Evolutionary conservation across 2,888 invertebrate species (phyloP), one percentile per base, ranked within the genome.

Genomic region (Oxystoma pomonae): DNA sequence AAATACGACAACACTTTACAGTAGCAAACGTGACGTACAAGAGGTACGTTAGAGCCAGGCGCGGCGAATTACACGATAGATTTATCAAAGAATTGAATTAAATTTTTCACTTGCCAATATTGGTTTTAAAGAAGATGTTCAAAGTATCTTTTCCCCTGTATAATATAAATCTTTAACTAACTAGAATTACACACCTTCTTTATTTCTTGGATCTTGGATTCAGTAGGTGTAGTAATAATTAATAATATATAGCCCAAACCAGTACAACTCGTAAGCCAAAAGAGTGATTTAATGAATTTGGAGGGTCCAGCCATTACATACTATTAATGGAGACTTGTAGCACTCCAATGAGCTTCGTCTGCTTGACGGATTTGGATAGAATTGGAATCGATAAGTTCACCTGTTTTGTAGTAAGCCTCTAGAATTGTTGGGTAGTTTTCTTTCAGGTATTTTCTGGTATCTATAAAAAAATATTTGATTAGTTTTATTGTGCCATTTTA

Each of bases 391-490:
- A 89, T 69, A 53, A 80, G 76, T 80, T 91, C 91, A 61, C 90
- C 90, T 21, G 90, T 72, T 70, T 80, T 80, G 77, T 92, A 92
- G 78, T 88, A 92, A 58, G 84, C 81, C 69, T 91, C 86, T 67
- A 92, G 80, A 35, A 87, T 75, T 73, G 80, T 83, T 59, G 89
- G 89, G 76, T 82, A 88, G 68, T 90, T 87, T 62, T 87, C 82
- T 78, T 83, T 81, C 78, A 90, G 84, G 75, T 87, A 88, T 71
- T 85, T 81, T 67, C 92, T 87, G 74, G 87, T 89, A 80, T 88
- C 92, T 92, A 81, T 35, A 83, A 83, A 66, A 62, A 35, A 12
- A n/a, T n/a, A n/a, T n/a, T n/a, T n/a, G n/a, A n/a, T n/a, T n/a
- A n/a, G n/a, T n/a, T n/a, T n/a, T n/a, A n/a, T n/a, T n/a, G n/a